Evolutionary conservation across 2,888 invertebrate genomes (phyloP).

Genomic region (Lasioglossum oenotherae): DNA sequence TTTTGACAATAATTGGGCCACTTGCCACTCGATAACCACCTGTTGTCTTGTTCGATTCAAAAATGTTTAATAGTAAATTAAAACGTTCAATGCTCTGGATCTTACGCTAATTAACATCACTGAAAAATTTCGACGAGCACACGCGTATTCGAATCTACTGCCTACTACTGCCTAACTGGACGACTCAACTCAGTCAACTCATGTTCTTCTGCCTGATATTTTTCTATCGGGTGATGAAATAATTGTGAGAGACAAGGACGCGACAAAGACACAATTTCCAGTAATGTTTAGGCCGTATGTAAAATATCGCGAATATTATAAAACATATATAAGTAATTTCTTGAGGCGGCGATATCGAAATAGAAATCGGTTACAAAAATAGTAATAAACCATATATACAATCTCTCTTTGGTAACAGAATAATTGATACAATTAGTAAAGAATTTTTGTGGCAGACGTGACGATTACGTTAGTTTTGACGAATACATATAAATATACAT

Average conservation of each 20-base stretch:
- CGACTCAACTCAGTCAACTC: no score
- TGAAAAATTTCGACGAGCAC: not conserved
- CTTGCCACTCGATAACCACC: conserved; percentile 16
- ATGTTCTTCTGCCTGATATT: not conserved
- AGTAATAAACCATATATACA: not conserved
- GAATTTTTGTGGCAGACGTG: not conserved
- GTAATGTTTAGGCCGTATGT: not conserved
- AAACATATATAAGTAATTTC: not conserved
- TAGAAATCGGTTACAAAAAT: not conserved
- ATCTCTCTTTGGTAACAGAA: not conserved
- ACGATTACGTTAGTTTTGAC: not conserved
- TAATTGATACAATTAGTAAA: not conserved
- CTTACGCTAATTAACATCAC: not conserved
- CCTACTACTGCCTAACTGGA: conserved; percentile 20
- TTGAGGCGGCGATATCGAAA: not conserved
- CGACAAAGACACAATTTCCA: not conserved
- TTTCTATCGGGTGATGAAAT: conserved; percentile 41
- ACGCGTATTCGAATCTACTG: conserved; percentile 1
- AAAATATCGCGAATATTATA: not conserved
- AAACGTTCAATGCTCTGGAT: not conserved
- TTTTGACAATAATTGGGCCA: not conserved
- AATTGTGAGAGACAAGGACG: not conserved
- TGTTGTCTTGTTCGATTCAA: not conserved
- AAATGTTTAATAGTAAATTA: not conserved
- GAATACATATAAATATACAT: not conserved